Evolutionary conservation across 2,797 vertebrate species (phyloP).

Genomic region (Gadopsis marmoratus): DNA sequence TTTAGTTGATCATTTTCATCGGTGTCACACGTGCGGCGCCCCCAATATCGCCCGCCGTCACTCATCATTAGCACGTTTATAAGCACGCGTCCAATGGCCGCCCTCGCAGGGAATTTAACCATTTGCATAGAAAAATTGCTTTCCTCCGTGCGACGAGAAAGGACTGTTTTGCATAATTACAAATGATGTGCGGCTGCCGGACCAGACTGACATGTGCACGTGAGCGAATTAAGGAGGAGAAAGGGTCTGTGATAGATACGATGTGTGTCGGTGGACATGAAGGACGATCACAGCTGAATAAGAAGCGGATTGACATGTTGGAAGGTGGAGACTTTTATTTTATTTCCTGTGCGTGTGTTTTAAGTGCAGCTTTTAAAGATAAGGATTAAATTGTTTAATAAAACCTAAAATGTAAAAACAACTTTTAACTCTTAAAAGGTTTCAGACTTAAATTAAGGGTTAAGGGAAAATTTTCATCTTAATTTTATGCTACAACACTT

Average conservation of each 20-base stretch:
- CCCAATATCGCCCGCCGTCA: slow-evolving; percentile 87
- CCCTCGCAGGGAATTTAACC: slow-evolving; percentile 86
- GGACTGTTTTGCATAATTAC: slow-evolving; percentile 90
- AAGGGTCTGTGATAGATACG: slow-evolving; percentile 16
- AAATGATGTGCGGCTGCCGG: slow-evolving; percentile 86
- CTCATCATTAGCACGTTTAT: slow-evolving; percentile 88
- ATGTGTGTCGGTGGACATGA: slow-evolving; percentile 37
- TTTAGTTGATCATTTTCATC: slow-evolving; percentile 89
- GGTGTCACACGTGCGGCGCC: slow-evolving; percentile 83
- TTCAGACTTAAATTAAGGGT: too few relatives aligned
- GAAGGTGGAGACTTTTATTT: neutral
- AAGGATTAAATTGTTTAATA: too few relatives aligned
- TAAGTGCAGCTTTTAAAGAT: neutral
- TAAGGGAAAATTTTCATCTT: too few relatives aligned
- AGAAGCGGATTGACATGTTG: neutral
- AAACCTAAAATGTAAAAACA: too few relatives aligned
- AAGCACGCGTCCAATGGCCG: slow-evolving; percentile 76
- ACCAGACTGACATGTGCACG: slow-evolving; percentile 76
- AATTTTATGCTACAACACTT: too few relatives aligned
- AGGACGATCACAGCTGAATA: slow-evolving; percentile 5
- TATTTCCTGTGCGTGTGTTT: neutral
- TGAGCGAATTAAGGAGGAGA: slow-evolving; percentile 73
- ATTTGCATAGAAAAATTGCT: slow-evolving; percentile 92
- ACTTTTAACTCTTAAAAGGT: too few relatives aligned
- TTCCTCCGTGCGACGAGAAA: slow-evolving; percentile 83